Base-by-base conservation (phyloP, 2,113 vertebrate species). In the Seriola aureovittata region DNA sequence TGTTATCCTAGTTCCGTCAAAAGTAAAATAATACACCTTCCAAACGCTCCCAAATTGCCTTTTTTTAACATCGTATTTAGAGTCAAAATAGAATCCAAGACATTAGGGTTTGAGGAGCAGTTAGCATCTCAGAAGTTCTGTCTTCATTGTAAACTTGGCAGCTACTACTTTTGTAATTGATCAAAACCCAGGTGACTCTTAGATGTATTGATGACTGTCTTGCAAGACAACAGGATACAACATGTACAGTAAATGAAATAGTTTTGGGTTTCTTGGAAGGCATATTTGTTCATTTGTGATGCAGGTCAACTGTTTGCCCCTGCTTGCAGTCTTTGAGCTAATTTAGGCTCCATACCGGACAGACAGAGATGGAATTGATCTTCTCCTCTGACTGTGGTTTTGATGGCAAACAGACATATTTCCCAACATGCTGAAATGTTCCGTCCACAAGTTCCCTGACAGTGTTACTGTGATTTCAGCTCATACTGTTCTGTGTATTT, bases 351-450 rank as follows among this genome's bases (percentile, higher is more conserved):
- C 12, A 73, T 67, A 23, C 46, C 32, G 16, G 55, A 62, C 64
- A 77, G 77, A 79, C 76, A 76, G 13, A 83, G 77, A 78, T 85
- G 60, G 84, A 84, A 82, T 71, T 76, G 79, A 88, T 81, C 69
- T 70, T 86, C 38, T 38, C 38, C 17, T 66, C 65, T 78, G 62
- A 67, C 48, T 62, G 83, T 13, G 23, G 54, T 58, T 77, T 84
- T 81, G 78, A 85, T 13, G 8, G 67, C 55, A 84, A 75, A 76
- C 62, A 83, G 62, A 75, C 50, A 70, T 23, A 55, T 81, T 60
- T 84, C 36, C 70, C 57, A 73, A 66, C 25, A 69, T 76, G 57
- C 60, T 76, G 8, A 78, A 44, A 57, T 75, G 8, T 68, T 79
- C 32, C 57, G 55, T 73, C 69, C 32, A 62, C 25, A 66, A 9